Conservation (phyloP, 2,797 vertebrate genomes). For the Gymnoscopelus braueri region DNA sequence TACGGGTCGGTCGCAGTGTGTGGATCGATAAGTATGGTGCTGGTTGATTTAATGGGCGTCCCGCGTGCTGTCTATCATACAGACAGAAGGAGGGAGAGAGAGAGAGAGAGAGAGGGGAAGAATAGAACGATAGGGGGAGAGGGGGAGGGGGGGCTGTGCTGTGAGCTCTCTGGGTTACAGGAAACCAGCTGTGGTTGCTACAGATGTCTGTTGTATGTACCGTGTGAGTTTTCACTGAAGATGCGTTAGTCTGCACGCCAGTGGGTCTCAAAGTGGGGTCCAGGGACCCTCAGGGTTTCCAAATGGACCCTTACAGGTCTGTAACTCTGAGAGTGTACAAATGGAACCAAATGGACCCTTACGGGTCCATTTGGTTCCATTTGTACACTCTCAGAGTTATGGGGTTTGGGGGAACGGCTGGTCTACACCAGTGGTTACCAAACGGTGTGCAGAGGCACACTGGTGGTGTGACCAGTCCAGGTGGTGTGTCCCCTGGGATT, state of each 20-base stretch:
- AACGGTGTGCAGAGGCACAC: too few relatives aligned
- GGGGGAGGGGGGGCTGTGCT: background rate
- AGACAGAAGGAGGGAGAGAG: constrained; percentile 22
- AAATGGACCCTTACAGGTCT: too few relatives aligned
- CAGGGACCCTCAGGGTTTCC: too few relatives aligned
- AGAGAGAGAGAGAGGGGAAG: background rate
- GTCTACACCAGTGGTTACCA: too few relatives aligned
- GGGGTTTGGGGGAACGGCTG: too few relatives aligned
- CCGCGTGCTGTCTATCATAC: constrained; percentile 81
- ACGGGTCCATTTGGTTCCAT: too few relatives aligned
- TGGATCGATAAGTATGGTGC: constrained; percentile 81
- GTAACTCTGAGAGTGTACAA: too few relatives aligned
- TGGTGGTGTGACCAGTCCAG: too few relatives aligned
- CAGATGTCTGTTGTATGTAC: background rate
- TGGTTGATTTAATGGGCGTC: constrained; percentile 83
- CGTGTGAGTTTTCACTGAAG: background rate
- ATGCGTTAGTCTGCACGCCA: background rate
- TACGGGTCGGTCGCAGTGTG: constrained; percentile 66
- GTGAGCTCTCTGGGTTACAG: constrained; percentile 1
- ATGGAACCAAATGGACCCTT: too few relatives aligned
- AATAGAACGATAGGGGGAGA: too few relatives aligned
- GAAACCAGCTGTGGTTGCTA: background rate
- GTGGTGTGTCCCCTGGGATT: too few relatives aligned
- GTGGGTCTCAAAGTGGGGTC: background rate
- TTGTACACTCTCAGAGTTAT: too few relatives aligned